Conservation (phyloP, 2,113 vertebrate species). For the Hippocampus zosterae region DNA sequence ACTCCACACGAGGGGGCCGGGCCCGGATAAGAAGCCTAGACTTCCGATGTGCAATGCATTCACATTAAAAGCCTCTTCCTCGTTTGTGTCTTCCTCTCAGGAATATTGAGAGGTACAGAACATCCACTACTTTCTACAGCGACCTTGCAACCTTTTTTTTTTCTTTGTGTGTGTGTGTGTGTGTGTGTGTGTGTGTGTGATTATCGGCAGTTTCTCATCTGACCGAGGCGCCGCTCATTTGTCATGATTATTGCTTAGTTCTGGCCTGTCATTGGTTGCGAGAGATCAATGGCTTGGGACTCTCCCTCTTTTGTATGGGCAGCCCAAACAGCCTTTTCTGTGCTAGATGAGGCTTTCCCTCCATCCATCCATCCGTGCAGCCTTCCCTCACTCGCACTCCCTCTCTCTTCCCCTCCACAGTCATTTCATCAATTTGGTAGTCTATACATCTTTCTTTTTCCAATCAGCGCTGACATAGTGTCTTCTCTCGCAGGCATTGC, state of each 20-base stretch:
- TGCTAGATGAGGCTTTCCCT: slow-evolving; percentile 91
- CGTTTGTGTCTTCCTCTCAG: slow-evolving; percentile 37
- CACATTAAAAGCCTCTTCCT: slow-evolving; percentile 20
- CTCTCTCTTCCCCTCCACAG: slow-evolving; percentile 62
- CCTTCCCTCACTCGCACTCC: slow-evolving; percentile 43
- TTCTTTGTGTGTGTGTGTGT: slow-evolving; percentile 53
- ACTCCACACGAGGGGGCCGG: no score
- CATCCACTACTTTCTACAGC: slow-evolving; percentile 49
- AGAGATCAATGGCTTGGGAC: slow-evolving; percentile 99
- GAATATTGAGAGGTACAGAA: slow-evolving; percentile 43
- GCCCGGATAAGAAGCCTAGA: neutral
- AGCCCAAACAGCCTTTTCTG: slow-evolving; percentile 91
- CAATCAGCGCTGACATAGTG: slow-evolving; percentile 83
- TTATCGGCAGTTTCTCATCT: slow-evolving; percentile 92
- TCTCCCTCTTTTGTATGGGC: slow-evolving; percentile 92
- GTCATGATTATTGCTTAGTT: slow-evolving; percentile 99
- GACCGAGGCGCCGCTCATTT: slow-evolving; percentile 92
- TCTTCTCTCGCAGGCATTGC: slow-evolving; percentile 66
- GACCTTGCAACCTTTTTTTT: slow-evolving; percentile 87
- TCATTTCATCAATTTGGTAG: slow-evolving; percentile 79
- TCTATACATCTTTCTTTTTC: slow-evolving; percentile 87
- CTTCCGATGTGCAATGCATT: slow-evolving; percentile 22
- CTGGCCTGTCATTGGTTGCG: slow-evolving; percentile 98
- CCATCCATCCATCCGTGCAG: slow-evolving; percentile 55
- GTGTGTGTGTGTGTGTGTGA: slow-evolving; percentile 65